Base-by-base conservation (phyloP, 2,888 invertebrate genomes). In the Lithophane ornitopus region DNA sequence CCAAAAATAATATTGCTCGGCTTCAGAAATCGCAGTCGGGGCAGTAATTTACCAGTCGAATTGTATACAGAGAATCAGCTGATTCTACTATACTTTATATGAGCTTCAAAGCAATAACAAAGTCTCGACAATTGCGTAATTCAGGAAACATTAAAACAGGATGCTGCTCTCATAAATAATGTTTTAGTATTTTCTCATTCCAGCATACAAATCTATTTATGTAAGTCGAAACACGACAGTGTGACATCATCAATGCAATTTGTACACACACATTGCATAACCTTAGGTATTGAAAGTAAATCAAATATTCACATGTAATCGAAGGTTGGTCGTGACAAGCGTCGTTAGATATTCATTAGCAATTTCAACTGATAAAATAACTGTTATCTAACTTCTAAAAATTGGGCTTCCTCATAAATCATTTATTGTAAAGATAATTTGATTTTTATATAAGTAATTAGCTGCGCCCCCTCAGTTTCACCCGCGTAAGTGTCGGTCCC, bases 211-310 rank as follows among this genome's bases (percentile, higher is more conserved):
- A 76, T 65, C 73, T 82, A 85, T 85, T 85, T 77, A 49, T 19
- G 77, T 62, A 49, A 22, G 77, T 62, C 26, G 8, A 44, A 62
- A 46, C 75, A 74, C 61, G 66, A 75, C 41, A 65, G 44, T 59
- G 44, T 78, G 86, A 83, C 72, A 75, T 86, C 84, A 85, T 72
- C 62, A 44, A 70, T 82, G 78, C 80, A 85, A 9, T 80, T 74
- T 77, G 59, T 62, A 28, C 62, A 65, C 58, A 78, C 75, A 73
- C 4, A 59, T 70, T 61, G 69, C 61, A 1, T 61, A 61, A 11
- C 39, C 58, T 26, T 59, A 66, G 49, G 49, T 74, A 63, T 61
- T 26, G 73, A 81, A 76, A 76, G 52, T 49, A 41, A 77, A 81
- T 69, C 52, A 58, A 58, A 61, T 52, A 54, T 56, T 70, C 61